Evolutionary conservation across 2,888 invertebrate species (phyloP).

Genomic region (Caenorhabditis sp.): DNA sequence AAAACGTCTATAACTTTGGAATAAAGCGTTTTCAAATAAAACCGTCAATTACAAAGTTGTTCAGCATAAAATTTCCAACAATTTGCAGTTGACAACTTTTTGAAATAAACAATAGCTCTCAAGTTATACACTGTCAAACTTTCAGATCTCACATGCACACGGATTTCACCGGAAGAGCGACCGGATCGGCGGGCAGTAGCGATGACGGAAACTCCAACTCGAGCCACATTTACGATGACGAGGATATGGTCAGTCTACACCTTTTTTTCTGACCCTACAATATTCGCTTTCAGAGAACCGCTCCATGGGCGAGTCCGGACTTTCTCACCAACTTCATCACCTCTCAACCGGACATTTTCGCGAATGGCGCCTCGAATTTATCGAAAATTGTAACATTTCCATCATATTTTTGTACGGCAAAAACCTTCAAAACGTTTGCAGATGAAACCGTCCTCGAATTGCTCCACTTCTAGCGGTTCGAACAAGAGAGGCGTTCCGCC

Average conservation of each 20-base stretch:
- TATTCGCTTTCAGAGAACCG: background rate
- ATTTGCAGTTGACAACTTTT: no score
- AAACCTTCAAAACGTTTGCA: no score
- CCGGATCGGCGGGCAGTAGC: conserved; percentile 2
- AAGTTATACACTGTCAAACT: no score
- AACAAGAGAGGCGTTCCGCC: conserved; percentile 17
- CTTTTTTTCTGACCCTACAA: background rate
- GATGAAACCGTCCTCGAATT: background rate
- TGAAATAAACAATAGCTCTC: no score
- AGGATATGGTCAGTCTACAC: conserved; percentile 19
- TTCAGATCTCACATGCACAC: no score
- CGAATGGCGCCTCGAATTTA: background rate
- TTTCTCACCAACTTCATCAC: conserved; percentile 60
- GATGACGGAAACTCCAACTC: conserved; percentile 42
- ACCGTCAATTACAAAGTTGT: no score
- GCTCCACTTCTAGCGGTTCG: background rate
- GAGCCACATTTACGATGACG: conserved; percentile 38
- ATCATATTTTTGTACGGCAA: no score
- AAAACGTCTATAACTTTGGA: no score
- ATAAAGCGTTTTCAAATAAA: no score
- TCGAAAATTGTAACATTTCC: no score
- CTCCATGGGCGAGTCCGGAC: conserved; percentile 46
- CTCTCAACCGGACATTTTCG: conserved; percentile 59
- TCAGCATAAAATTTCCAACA: no score
- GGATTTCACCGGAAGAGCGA: no score